Evolutionary conservation across 2,113 vertebrate genomes (phyloP).

Genomic region (Siniperca chuatsi): DNA sequence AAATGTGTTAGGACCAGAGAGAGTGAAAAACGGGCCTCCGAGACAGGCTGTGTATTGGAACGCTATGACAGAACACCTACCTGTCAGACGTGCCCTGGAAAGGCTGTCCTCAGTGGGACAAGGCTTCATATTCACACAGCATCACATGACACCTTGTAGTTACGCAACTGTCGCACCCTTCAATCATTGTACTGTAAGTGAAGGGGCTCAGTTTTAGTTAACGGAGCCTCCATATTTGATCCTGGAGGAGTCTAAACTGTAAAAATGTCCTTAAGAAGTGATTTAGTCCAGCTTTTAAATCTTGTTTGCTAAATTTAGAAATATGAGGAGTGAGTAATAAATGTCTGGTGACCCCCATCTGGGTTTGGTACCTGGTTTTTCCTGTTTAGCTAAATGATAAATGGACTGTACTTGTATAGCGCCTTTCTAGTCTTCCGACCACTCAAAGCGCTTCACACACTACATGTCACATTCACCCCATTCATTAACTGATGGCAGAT

Average conservation of each 20-base stretch:
- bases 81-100: constrained; percentile 47
- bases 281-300: constrained; percentile 10
- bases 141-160: constrained; percentile 63
- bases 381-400: neutral
- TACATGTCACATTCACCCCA: too few species aligned
- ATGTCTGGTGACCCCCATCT: constrained; percentile 8
- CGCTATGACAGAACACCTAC: constrained; percentile 47
- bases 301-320: neutral
- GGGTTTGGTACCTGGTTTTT: constrained; percentile 1
- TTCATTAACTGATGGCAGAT: too few species aligned
- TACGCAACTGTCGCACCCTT: constrained; percentile 67
- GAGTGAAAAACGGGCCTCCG: constrained; percentile 31
- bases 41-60: constrained; percentile 48
- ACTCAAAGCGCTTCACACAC: too few species aligned
- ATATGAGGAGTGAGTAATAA: constrained; percentile 11
- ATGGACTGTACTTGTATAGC: too few species aligned
- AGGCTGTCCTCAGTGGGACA: constrained; percentile 53
- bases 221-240: constrained; percentile 26
- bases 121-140: constrained; percentile 66
- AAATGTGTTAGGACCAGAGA: constrained; percentile 41
- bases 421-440: too few species aligned
- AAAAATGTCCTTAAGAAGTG: constrained; percentile 18
- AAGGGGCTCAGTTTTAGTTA: constrained; percentile 28
- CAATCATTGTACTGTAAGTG: constrained; percentile 61
- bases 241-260: neutral